Conservation (phyloP, 2,797 vertebrate genomes). For the Melanogrammus aeglefinus region DNA sequence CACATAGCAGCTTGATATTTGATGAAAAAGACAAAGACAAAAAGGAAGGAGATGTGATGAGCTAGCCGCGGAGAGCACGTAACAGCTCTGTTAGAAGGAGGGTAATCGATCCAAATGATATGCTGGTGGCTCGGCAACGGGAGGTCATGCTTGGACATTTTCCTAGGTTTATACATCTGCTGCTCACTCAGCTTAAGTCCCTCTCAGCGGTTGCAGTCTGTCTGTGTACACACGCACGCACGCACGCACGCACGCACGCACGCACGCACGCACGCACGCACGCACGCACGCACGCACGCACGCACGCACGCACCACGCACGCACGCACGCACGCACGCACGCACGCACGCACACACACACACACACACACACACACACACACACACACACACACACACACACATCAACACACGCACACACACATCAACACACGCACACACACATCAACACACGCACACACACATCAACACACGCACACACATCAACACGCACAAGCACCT, state of each 20-base stretch:
- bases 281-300: not conserved
- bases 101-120: constrained; percentile 51
- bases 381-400: not conserved
- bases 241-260: not conserved
- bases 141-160: constrained; percentile 59
- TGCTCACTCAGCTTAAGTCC: constrained; percentile 49
- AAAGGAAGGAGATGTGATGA: constrained; percentile 26
- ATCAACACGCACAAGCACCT: not conserved
- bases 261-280: not conserved
- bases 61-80: not conserved
- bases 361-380: not conserved
- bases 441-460: constrained; percentile 15
- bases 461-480: not conserved
- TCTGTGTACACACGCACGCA: constrained; percentile 25
- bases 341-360: not conserved
- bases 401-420: not conserved
- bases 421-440: constrained; percentile 25
- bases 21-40: not conserved
- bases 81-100: constrained; percentile 38
- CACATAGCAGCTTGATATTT: too few relatives aligned
- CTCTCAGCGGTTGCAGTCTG: constrained; percentile 52
- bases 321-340: constrained; percentile 33
- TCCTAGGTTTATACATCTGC: constrained; percentile 48
- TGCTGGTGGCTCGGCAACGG: constrained; percentile 62
- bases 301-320: not conserved